Conservation (phyloP, 2,888 invertebrate genomes). For the Schizotus pectinicornis region DNA sequence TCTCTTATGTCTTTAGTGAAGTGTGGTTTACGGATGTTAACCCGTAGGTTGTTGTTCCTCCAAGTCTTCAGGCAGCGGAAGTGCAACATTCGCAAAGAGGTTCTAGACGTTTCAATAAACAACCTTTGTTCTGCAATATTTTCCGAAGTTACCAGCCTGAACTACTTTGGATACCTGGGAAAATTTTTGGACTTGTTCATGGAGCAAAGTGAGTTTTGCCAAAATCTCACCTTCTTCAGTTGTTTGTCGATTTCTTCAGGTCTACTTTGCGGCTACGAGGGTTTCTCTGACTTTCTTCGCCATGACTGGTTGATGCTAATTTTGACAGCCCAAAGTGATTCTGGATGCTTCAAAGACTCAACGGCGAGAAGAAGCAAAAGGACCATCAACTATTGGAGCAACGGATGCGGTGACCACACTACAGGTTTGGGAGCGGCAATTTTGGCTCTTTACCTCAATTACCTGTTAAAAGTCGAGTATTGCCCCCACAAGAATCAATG, state of each 20-base stretch:
- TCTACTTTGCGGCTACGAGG: slow-evolving; percentile 47
- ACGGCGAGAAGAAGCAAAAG: slow-evolving; percentile 39
- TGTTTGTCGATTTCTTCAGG: slow-evolving; percentile 35
- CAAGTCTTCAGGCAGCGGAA: slow-evolving; percentile 22
- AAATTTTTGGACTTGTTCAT: slow-evolving; percentile 43
- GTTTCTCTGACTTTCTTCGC: slow-evolving; percentile 43
- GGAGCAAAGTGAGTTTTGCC: slow-evolving; percentile 39
- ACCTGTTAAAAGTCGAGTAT: slow-evolving; percentile 14
- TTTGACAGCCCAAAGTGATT: slow-evolving; percentile 38
- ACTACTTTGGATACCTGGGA: slow-evolving; percentile 32
- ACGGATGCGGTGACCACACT: slow-evolving; percentile 48
- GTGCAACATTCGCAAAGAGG: slow-evolving; percentile 10
- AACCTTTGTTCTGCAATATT: slow-evolving; percentile 39
- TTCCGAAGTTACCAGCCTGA: slow-evolving; percentile 34
- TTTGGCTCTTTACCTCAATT: slow-evolving; percentile 42
- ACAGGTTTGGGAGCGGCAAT: slow-evolving; percentile 45
- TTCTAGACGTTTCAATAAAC: slow-evolving; percentile 9
- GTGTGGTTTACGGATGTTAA: no score
- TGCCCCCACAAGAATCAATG: not conserved
- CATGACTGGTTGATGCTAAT: slow-evolving; percentile 40
- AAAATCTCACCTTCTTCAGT: not conserved
- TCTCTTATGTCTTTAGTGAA: no score
- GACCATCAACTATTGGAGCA: slow-evolving; percentile 33
- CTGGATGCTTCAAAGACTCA: slow-evolving; percentile 42
- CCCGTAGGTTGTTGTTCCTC: slow-evolving; percentile 12